Evolutionary conservation across 92 coral and sea anemone species (phyloP).

Genomic region (Heliopora coerulea): DNA sequence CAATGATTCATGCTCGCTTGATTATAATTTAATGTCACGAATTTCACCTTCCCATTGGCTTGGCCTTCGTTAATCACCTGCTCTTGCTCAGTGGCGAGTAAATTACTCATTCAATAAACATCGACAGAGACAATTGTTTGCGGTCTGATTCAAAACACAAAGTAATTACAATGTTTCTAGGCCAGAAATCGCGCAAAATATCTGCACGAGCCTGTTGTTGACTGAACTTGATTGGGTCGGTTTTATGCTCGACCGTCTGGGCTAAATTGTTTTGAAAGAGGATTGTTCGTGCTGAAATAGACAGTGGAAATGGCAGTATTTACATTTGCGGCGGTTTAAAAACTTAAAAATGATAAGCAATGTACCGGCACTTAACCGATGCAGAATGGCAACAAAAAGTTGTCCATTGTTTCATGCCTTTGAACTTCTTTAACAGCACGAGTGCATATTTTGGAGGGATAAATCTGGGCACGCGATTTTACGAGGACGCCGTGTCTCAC

Average conservation of each 20-base stretch:
- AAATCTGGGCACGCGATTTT: too few species aligned
- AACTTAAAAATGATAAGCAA: conserved; percentile 1
- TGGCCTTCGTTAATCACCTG: conserved; percentile 37
- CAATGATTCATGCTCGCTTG: conserved; percentile 35
- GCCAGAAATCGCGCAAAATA: neutral
- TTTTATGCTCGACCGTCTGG: too few species aligned
- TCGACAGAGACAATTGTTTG: conserved; percentile 18
- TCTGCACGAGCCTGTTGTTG: conserved; percentile 24
- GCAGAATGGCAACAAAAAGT: neutral
- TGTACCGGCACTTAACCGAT: conserved; percentile 13
- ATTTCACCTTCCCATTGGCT: conserved; percentile 20
- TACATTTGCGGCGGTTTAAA: conserved; percentile 32
- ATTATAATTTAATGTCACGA: conserved; percentile 38
- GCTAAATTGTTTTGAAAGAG: too few species aligned
- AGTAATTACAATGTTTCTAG: conserved; percentile 23
- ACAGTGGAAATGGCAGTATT: neutral
- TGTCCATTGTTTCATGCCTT: neutral
- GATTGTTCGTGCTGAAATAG: conserved; percentile 2
- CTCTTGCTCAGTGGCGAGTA: conserved; percentile 10
- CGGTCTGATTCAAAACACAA: conserved; percentile 25
- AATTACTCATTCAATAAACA: conserved; percentile 43
- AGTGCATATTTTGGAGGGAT: too few species aligned
- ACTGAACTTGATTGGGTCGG: too few species aligned
- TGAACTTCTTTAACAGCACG: neutral
- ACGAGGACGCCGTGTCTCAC: too few species aligned